phyloP scores from a whole-genome alignment of 2,113 vertebrate genomes.

The Gymnarchus niloticus region DNA sequence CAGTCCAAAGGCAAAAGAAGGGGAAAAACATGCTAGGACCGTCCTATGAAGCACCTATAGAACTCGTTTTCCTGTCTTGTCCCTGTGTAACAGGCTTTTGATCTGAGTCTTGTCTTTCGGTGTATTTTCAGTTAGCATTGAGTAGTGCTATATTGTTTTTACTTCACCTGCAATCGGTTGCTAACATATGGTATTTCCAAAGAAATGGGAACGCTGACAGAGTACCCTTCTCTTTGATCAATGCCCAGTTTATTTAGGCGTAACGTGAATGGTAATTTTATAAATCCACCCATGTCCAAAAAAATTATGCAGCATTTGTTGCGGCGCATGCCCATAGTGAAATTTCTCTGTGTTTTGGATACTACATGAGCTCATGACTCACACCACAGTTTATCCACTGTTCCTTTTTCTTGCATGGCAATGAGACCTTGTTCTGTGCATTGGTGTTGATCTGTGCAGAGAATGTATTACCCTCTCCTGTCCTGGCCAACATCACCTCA shows the following conservation, averaged over 20 bases:
- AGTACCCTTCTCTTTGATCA: neutral
- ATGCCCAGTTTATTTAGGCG: no score
- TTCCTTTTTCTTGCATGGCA: neutral
- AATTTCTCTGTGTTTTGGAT: neutral
- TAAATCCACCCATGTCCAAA: neutral
- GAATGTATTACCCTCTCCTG: neutral
- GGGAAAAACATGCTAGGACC: neutral
- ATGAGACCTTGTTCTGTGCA: neutral
- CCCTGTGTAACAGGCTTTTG: neutral
- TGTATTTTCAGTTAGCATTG: neutral
- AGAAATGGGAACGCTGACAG: neutral
- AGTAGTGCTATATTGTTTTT: neutral
- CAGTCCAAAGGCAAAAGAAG: neutral
- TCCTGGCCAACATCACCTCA: neutral
- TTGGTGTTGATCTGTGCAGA: conserved; percentile 8
- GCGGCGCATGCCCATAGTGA: neutral
- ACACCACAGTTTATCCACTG: neutral
- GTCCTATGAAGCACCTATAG: neutral
- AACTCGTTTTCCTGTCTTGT: neutral
- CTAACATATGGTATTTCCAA: neutral
- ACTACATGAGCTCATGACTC: neutral
- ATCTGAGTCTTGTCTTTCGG: neutral
- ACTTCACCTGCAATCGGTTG: neutral
- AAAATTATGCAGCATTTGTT: neutral
- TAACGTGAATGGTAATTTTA: no score